These are phyloP conservation scores for Clarias macrocephalus DNA, from an alignment of 2,113 vertebrate genomes.

Conservation along the genomic window DNA sequence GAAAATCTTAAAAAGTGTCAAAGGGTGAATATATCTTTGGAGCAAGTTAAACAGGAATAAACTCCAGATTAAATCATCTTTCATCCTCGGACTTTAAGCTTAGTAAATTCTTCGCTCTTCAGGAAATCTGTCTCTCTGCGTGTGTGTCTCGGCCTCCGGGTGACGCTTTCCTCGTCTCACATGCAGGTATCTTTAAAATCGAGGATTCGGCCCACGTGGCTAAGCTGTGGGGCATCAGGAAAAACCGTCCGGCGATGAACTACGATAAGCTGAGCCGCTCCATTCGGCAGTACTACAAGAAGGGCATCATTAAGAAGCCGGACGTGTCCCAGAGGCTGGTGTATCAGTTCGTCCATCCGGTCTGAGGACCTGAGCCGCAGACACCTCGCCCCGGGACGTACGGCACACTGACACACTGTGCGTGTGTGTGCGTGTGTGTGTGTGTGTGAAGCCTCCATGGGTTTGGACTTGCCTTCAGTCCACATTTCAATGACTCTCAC, in stretches of 20 bases:
- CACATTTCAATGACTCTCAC: not conserved
- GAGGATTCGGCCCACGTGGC: constrained; percentile 94
- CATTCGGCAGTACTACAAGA: constrained; percentile 97
- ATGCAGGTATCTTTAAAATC: constrained; percentile 91
- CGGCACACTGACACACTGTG: not conserved
- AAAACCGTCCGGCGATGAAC: constrained; percentile 96
- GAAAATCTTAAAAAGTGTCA: too few species aligned
- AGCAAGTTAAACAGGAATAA: too few species aligned
- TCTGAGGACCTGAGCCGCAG: constrained; percentile 65
- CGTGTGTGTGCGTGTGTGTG: too few species aligned
- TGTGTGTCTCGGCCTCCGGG: not conserved
- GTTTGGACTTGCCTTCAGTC: not conserved
- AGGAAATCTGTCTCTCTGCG: too few species aligned
- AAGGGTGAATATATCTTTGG: too few species aligned
- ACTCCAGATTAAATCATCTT: too few species aligned
- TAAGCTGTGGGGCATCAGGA: constrained; percentile 89
- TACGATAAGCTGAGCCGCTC: constrained; percentile 96
- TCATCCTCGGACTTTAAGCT: too few species aligned
- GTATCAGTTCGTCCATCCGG: constrained; percentile 90
- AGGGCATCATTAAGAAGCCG: constrained; percentile 91
- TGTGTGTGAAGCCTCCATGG: not conserved
- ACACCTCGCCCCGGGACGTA: not conserved
- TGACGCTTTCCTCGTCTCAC: not conserved
- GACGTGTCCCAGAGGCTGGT: constrained; percentile 92
- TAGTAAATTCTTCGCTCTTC: too few species aligned